Percentiles rank a stretch among this genome's conserved stretches.
phyloP scores from a whole-genome alignment of 2,113 vertebrate species.

The Ceuthmochares aereus region DNA sequence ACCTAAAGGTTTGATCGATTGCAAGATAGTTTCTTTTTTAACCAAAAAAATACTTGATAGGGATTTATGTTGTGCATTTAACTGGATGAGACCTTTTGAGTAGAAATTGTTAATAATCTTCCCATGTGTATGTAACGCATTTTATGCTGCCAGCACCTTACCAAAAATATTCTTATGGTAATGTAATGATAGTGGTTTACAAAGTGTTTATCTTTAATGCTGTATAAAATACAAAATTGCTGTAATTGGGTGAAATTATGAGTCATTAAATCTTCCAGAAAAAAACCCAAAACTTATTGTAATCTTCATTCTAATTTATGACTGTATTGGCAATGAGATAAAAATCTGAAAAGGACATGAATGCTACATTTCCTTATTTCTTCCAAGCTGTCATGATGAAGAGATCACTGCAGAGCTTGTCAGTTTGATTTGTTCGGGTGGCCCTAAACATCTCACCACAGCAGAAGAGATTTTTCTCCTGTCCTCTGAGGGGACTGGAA shows the following conservation, averaged over 20 bases:
- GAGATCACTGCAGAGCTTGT: neutral
- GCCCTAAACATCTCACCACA: neutral
- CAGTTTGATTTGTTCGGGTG: slow-evolving; percentile 17
- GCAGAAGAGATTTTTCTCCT: neutral
- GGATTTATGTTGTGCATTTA: neutral
- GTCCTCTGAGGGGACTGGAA: neutral
- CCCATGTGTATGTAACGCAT: neutral
- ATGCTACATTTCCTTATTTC: neutral
- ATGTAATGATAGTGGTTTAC: neutral
- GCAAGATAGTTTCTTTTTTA: neutral
- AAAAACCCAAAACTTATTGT: neutral
- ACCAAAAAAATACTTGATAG: neutral
- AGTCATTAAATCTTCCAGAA: neutral
- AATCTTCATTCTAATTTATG: neutral
- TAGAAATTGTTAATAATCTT: neutral
- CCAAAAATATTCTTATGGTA: neutral
- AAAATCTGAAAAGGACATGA: neutral
- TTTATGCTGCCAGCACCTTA: neutral
- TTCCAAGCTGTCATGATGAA: slow-evolving; percentile 5
- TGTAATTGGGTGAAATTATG: neutral
- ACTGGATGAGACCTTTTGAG: neutral
- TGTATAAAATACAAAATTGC: neutral
- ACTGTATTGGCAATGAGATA: neutral
- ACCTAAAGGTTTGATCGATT: neutral
- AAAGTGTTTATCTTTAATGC: neutral